Base-by-base conservation (phyloP, 2,888 invertebrate genomes). In the Acheta domesticus region DNA sequence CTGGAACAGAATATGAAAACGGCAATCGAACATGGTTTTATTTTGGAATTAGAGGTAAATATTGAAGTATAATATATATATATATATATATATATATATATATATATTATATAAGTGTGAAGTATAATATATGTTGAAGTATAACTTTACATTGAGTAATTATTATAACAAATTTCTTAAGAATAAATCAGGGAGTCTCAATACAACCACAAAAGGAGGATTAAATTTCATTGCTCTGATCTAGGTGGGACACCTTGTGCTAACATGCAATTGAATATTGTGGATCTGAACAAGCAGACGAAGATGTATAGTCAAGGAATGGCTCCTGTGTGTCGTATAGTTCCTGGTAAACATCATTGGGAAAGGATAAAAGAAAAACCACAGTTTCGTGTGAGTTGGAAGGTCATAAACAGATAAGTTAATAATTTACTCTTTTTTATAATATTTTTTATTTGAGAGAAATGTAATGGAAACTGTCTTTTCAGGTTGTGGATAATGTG, bases 11-110 rank as follows among this genome's bases (percentile, higher is more conserved):
- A 84, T 96, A 91, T 89, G 94, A 96, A 86, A 96, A 96, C 89
- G 93, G 92, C 78, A 96, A 96, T 86, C 90, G 96, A 82, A 96
- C 96, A 1, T 97, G 97, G 97, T 97, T 97, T 87, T 93, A 95
- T 87, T 97, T 97, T 87, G 96, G 95, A 12, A 88, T 97, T 79
- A 87, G 86, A 87, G 88, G 92, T 87, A 88, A 83, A 85, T 82
- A 12, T 74, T 12, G n/a, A 20, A 74, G 21, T 19, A 74, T 12
- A 12, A 81, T 78, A 78, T 74, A n/a, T n/a, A n/a, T n/a, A n/a
- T n/a, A n/a, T n/a, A n/a, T n/a, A n/a, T n/a, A n/a, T n/a, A n/a
- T n/a, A n/a, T n/a, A n/a, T n/a, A n/a, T n/a, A n/a, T n/a, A n/a
- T n/a, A n/a, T n/a, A n/a, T n/a, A n/a, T n/a, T n/a, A n/a, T n/a